Conservation (phyloP, 2,888 invertebrate genomes). For the Dascillus cervinus region DNA sequence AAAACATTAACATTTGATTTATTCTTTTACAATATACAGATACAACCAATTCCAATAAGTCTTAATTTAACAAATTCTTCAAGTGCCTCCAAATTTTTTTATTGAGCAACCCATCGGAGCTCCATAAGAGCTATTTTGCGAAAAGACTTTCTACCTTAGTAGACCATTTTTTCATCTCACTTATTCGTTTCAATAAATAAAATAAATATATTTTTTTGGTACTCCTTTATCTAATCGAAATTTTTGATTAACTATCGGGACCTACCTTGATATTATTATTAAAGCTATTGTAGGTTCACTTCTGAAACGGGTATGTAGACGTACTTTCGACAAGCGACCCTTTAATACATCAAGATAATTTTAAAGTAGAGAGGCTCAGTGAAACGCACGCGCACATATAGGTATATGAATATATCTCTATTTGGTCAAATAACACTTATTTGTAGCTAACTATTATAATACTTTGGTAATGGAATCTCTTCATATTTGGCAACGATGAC, state of each 20-base stretch:
- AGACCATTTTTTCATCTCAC: slow-evolving; percentile 23
- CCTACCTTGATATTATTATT: no score
- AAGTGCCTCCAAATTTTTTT: no score
- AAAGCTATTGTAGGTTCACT: slow-evolving; percentile 16
- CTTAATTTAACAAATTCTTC: slow-evolving; percentile 18
- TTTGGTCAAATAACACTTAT: slow-evolving; percentile 28
- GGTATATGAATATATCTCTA: no score
- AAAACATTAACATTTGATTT: slow-evolving; percentile 18
- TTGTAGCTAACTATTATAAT: slow-evolving; percentile 25
- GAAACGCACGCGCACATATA: no score
- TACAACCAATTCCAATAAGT: slow-evolving; percentile 19
- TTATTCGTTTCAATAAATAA: slow-evolving; percentile 21
- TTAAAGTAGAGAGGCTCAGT: no score
- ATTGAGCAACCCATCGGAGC: slow-evolving; percentile 23
- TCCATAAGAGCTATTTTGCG: no score
- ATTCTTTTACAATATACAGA: slow-evolving; percentile 17
- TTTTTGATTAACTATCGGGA: slow-evolving; percentile 9
- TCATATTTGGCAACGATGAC: slow-evolving; percentile 34
- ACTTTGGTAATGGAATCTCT: slow-evolving; percentile 34
- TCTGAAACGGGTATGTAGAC: no score
- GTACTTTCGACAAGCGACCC: slow-evolving; percentile 10
- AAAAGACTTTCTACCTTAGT: slow-evolving; percentile 17
- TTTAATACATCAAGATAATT: no score
- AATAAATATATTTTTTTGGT: slow-evolving; percentile 20
- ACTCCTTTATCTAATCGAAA: slow-evolving; percentile 7